These are phyloP conservation scores for Macrostomum cliftonense DNA, from an alignment of 2,888 invertebrate genomes.

Conservation along the genomic window DNA sequence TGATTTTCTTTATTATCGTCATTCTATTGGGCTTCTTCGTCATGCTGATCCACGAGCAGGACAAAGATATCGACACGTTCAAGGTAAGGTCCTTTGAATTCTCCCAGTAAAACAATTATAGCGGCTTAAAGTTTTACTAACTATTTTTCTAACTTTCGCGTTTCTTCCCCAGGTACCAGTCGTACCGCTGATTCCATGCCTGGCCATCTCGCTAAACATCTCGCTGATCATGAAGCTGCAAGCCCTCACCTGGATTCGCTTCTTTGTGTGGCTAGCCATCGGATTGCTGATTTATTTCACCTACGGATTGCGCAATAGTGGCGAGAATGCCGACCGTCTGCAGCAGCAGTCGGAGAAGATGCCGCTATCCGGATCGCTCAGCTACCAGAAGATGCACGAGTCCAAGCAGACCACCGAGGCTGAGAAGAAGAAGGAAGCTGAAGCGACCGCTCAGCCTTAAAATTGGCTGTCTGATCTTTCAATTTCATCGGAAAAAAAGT, in stretches of 20 bases:
- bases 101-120: too few relatives aligned
- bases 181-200: constrained; percentile 59
- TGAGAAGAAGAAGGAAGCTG: too few relatives aligned
- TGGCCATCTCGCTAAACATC: constrained; percentile 62
- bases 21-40: constrained; percentile 25
- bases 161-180: constrained; percentile 50
- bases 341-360: too few relatives aligned
- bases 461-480: too few relatives aligned
- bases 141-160: neutral
- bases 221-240: constrained; percentile 66
- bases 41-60: constrained; percentile 35
- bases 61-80: constrained; percentile 31
- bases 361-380: too few relatives aligned
- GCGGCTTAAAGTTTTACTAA: too few relatives aligned
- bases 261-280: constrained; percentile 57
- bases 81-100: constrained; percentile 22
- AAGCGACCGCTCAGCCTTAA: too few relatives aligned
- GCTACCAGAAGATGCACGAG: too few relatives aligned
- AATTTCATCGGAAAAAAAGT: too few relatives aligned
- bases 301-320: constrained; percentile 33
- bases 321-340: constrained; percentile 11
- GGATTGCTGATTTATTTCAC: constrained; percentile 31
- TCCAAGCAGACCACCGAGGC: too few relatives aligned
- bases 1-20: constrained; percentile 22
- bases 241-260: constrained; percentile 60